Conservation (phyloP, 2,888 invertebrate genomes). For the Catocala sponsa region DNA sequence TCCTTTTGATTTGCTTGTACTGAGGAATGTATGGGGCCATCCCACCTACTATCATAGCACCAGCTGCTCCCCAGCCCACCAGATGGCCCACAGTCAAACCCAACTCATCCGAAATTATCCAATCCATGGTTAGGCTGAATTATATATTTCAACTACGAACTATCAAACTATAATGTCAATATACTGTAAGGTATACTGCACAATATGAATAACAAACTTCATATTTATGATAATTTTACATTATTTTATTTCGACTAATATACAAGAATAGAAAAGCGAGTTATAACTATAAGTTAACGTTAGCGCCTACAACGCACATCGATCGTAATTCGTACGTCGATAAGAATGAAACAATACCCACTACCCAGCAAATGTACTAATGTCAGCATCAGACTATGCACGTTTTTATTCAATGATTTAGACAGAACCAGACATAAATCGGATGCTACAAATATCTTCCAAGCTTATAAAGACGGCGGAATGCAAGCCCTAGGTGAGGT, state of each 20-base stretch:
- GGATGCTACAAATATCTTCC: not conserved
- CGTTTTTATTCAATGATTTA: too few relatives aligned
- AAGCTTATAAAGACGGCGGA: not conserved
- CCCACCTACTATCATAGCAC: constrained; percentile 98
- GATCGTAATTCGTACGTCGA: constrained; percentile 25
- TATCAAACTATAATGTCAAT: constrained; percentile 31
- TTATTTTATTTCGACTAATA: constrained; percentile 6
- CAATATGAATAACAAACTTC: constrained; percentile 33
- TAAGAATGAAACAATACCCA: constrained; percentile 9
- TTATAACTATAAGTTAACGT: too few relatives aligned
- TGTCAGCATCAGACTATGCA: not conserved
- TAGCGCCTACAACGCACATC: constrained; percentile 44
- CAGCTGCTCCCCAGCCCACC: constrained; percentile 93
- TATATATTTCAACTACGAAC: constrained; percentile 15
- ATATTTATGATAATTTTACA: constrained; percentile 36
- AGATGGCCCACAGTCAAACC: constrained; percentile 92
- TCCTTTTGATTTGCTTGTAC: constrained; percentile 96
- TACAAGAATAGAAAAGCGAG: constrained; percentile 8
- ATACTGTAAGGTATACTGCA: constrained; percentile 12
- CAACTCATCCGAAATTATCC: constrained; percentile 93
- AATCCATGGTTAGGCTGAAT: constrained; percentile 88
- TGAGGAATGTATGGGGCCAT: constrained; percentile 98
- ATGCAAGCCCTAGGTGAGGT: too few relatives aligned
- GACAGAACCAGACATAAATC: not conserved
- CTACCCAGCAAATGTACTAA: not conserved